Base-by-base conservation (phyloP, 2,797 vertebrate genomes). In the Gephyroberyx darwinii region DNA sequence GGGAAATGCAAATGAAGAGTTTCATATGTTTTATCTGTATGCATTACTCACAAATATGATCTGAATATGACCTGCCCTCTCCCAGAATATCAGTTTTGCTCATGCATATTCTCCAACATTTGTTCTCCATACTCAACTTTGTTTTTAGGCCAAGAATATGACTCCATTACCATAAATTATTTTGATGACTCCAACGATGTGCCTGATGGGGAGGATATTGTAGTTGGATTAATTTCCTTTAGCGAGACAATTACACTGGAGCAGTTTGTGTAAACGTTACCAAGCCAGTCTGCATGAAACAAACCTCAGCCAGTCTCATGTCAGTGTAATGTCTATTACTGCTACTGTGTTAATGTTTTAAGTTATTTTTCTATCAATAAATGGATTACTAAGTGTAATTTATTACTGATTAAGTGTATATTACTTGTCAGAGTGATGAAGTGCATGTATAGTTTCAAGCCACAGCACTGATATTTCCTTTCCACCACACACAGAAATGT, bases 101-200 rank as follows among this genome's bases (percentile, higher is more conserved):
- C 66, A 71, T 83, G 58, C 72, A 82, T 74, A 73, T 82, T 86
- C 43, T 50, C 19, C 30, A 35, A 37, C 33, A 48, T 51, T 58
- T 51, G 55, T 39, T 39, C 45, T 64, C 56, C 35, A 48, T 61
- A 66, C 61, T 83, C 63, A 52, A 53, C 71, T 83, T 82, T 48
- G 77, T 75, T 81, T 75, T 81, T 62, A 61, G 83, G 70, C 69
- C 59, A 71, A 33, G 37, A 47, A 37, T 50, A 72, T 89, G 79
- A 92, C 90, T 88, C 89, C 88, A 88, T 92, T 87, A 84, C 20
- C 81, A 86, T 90, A 81, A 84, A 90, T 89, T 80, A 88, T 77
- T 78, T 50, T 74, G 65, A 79, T 86, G 80, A 89, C 88, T 90
- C 86, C 87, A 88, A 71, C 86, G 69, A 74, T 82, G 66, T 65